Evolutionary conservation across 2,797 vertebrate species (phyloP).

Genomic region (Phyllotis vaccarum): DNA sequence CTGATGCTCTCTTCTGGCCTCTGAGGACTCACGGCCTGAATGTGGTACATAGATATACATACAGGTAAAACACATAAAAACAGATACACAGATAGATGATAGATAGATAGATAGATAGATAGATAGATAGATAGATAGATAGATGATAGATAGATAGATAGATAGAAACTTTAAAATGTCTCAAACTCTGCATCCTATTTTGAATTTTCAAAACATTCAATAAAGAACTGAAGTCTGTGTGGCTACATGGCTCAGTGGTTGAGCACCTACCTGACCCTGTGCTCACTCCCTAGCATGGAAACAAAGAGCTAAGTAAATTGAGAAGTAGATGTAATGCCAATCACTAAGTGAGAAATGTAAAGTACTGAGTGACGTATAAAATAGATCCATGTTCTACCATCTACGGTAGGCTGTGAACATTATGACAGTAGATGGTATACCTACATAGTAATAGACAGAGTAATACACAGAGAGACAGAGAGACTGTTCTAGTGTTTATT

Average conservation of each 20-base stretch:
- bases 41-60: neutral
- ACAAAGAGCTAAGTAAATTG: neutral
- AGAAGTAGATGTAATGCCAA: neutral
- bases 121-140: neutral
- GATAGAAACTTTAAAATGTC: neutral
- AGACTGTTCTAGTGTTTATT: too few relatives aligned
- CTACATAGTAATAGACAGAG: neutral
- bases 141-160: neutral
- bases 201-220: neutral
- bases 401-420: neutral
- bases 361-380: too few relatives aligned
- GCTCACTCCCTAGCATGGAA: too few relatives aligned
- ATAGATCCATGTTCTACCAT: neutral
- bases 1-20: neutral
- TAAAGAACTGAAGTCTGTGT: neutral
- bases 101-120: neutral
- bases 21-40: neutral
- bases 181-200: neutral
- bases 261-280: neutral
- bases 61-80: neutral
- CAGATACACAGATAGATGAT: neutral
- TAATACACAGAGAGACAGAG: too few relatives aligned
- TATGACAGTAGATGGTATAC: too few relatives aligned
- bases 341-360: neutral
- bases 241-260: neutral